Percentiles rank a stretch among this genome's conserved stretches.
phyloP scores from a whole-genome alignment of 2,797 vertebrate genomes.

The Gorsachius magnificus region DNA sequence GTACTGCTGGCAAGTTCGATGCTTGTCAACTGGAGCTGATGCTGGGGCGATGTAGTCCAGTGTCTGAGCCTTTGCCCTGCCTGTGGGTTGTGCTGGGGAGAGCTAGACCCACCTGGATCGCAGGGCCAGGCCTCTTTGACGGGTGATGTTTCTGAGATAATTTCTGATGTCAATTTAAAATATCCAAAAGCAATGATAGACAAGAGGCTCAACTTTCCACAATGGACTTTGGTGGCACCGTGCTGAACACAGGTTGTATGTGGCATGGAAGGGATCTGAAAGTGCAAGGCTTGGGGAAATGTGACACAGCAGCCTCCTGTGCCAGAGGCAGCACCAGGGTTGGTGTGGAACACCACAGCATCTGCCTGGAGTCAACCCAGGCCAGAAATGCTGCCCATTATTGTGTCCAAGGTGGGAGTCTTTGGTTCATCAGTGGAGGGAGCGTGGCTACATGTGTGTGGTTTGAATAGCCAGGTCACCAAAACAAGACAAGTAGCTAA shows the following conservation, averaged over 20 bases:
- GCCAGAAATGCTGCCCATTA: not conserved
- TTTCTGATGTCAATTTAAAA: not conserved
- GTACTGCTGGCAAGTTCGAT: accelerated
- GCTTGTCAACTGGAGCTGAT: not conserved
- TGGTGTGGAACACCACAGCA: not conserved
- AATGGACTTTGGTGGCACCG: too few species aligned
- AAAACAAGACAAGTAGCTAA: not conserved
- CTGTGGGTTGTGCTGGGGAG: not conserved
- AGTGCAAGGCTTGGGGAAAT: not conserved
- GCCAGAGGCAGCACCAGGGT: not conserved
- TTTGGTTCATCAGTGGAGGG: not conserved
- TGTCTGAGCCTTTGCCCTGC: not conserved
- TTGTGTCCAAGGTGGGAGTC: not conserved
- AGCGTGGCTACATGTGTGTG: not conserved
- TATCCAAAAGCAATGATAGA: not conserved
- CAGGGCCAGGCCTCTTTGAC: not conserved
- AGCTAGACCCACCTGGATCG: not conserved
- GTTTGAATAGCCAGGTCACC: not conserved
- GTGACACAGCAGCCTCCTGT: not conserved
- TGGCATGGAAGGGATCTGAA: not conserved
- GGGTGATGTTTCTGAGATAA: not conserved
- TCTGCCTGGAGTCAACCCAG: not conserved
- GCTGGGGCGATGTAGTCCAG: not conserved
- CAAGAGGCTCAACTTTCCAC: not conserved
- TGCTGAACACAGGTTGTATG: not conserved